These are phyloP conservation scores for Xanthorhoe designata DNA, from an alignment of 2,888 invertebrate species.

Conservation along the genomic window DNA sequence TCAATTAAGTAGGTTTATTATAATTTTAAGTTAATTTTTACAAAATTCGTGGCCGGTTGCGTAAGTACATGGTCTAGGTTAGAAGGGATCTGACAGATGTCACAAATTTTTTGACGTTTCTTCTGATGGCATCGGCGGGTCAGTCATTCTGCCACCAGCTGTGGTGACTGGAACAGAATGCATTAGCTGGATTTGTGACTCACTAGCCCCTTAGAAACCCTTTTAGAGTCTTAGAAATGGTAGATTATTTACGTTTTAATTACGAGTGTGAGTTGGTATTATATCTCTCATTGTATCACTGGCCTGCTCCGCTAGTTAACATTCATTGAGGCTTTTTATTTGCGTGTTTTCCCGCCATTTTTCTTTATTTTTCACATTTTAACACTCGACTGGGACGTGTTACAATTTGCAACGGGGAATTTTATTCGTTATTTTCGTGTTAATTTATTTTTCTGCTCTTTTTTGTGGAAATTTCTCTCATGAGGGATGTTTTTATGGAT, in stretches of 20 bases:
- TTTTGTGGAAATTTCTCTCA: conserved; percentile 16
- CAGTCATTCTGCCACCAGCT: too few species aligned
- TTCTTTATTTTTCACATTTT: conserved; percentile 48
- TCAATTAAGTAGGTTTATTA: too few species aligned
- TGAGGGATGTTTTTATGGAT: conserved; percentile 12
- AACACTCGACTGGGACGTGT: conserved; percentile 44
- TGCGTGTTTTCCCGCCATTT: conserved; percentile 51
- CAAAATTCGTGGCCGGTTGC: too few species aligned
- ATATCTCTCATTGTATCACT: conserved; percentile 20
- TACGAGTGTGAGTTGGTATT: background rate
- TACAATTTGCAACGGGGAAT: conserved; percentile 41
- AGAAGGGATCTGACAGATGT: too few species aligned
- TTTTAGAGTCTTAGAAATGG: too few species aligned
- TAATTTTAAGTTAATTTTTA: too few species aligned
- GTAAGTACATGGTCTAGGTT: too few species aligned
- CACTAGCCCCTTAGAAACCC: too few species aligned
- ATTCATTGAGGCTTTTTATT: conserved; percentile 57
- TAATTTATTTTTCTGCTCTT: conserved; percentile 28
- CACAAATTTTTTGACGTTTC: too few species aligned
- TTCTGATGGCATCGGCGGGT: too few species aligned
- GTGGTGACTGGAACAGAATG: too few species aligned
- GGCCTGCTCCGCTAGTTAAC: conserved; percentile 52
- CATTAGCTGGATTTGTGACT: too few species aligned
- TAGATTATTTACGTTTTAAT: background rate
- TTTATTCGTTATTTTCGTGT: conserved; percentile 41